Conservation (phyloP, 2,888 invertebrate species). For the Platycheirus albimanus region DNA sequence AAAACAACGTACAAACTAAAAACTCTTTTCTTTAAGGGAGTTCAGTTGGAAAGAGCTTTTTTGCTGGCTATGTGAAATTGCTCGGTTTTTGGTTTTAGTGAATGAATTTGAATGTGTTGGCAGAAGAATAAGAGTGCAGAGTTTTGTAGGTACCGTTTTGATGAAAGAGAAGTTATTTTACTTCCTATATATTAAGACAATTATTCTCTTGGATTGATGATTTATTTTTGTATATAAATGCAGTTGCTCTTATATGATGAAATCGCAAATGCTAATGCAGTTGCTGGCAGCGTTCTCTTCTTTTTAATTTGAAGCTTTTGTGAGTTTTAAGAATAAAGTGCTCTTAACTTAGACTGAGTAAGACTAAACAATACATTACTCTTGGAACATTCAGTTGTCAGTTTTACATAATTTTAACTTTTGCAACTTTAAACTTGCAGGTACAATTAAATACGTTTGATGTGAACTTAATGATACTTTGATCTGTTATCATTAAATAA, state of each 20-base stretch:
- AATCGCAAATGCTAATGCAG: too few species aligned
- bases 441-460: too few species aligned
- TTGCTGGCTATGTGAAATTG: background rate
- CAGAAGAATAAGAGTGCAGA: constrained; percentile 39
- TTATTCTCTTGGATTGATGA: background rate
- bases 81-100: constrained; percentile 37
- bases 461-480: too few species aligned
- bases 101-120: constrained; percentile 54
- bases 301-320: background rate
- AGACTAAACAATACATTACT: too few species aligned
- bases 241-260: too few species aligned
- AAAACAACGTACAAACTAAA: background rate
- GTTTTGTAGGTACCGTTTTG: constrained; percentile 46
- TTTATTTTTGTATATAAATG: constrained; percentile 1
- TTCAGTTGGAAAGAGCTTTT: background rate
- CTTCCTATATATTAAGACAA: constrained; percentile 59
- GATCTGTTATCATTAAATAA: too few species aligned
- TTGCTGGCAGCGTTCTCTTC: too few species aligned
- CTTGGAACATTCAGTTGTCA: too few species aligned
- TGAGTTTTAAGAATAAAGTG: background rate
- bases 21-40: constrained; percentile 19
- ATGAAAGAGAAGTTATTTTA: constrained; percentile 64
- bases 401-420: too few species aligned
- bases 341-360: too few species aligned
- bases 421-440: too few species aligned